Conservation (phyloP, 2,888 invertebrate genomes). For the Nezara viridula region DNA sequence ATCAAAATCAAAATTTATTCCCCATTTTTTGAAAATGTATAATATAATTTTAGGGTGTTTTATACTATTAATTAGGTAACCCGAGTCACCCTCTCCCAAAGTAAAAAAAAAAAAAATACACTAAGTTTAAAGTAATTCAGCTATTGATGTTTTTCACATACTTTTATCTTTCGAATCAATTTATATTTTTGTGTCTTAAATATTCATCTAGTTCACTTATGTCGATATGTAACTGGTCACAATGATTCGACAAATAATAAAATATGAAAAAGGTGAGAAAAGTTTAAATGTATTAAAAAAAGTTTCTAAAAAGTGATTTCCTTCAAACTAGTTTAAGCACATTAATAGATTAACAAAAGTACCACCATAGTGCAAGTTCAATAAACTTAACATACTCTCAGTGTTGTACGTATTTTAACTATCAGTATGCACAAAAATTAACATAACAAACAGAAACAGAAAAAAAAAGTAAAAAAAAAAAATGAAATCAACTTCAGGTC, state of each 20-base stretch:
- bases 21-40: slow-evolving; percentile 59
- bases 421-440: background rate
- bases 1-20: slow-evolving; percentile 61
- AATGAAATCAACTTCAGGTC: slow-evolving; percentile 9
- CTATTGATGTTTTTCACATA: slow-evolving; percentile 64
- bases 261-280: background rate
- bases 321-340: slow-evolving; percentile 35
- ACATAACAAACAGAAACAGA: background rate
- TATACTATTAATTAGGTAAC: slow-evolving; percentile 62
- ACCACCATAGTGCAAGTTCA: background rate
- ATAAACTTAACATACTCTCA: background rate
- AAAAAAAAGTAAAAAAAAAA: background rate
- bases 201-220: slow-evolving; percentile 57
- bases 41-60: slow-evolving; percentile 64
- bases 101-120: slow-evolving; percentile 57
- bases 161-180: slow-evolving; percentile 64
- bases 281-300: background rate
- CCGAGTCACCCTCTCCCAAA: slow-evolving; percentile 51
- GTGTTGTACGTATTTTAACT: slow-evolving; percentile 3
- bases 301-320: background rate
- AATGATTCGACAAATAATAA: background rate
- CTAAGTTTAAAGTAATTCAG: slow-evolving; percentile 61
- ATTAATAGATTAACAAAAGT: slow-evolving; percentile 13
- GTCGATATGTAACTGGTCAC: slow-evolving; percentile 40
- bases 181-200: slow-evolving; percentile 63